phyloP scores from a whole-genome alignment of 2,888 invertebrate species.

The Eilema caniola region DNA sequence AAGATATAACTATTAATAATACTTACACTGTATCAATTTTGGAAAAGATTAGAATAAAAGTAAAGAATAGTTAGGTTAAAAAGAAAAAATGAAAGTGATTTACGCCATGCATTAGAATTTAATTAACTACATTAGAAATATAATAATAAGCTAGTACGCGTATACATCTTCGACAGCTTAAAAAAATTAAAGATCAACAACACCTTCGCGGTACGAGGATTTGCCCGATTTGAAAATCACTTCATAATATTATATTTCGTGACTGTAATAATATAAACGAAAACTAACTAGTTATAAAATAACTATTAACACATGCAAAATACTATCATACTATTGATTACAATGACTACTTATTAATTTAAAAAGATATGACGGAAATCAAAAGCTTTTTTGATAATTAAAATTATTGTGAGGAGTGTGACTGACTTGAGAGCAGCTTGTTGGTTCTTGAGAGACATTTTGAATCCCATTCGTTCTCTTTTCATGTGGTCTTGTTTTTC shows the following conservation, averaged over 20 bases:
- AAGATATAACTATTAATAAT: conserved; percentile 17
- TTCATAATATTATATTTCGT: too few relatives aligned
- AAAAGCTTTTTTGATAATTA: conserved; percentile 11
- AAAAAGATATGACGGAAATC: conserved; percentile 7
- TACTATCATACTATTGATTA: not conserved
- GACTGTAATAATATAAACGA: too few relatives aligned
- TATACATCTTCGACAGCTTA: not conserved
- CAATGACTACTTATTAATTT: too few relatives aligned
- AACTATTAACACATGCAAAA: not conserved
- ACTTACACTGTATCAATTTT: conserved; percentile 9
- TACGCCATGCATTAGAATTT: not conserved
- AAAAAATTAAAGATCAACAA: not conserved
- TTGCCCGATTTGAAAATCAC: too few relatives aligned
- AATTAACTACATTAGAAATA: not conserved
- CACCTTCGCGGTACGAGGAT: too few relatives aligned
- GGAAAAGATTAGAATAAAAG: not conserved
- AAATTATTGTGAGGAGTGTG: not conserved
- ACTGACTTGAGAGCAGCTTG: conserved; percentile 90
- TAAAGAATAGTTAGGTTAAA: not conserved
- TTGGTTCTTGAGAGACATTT: conserved; percentile 93
- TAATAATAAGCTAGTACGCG: not conserved
- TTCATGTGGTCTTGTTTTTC: conserved; percentile 93
- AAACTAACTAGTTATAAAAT: too few relatives aligned
- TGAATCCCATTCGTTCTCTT: conserved; percentile 92
- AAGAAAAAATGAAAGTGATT: not conserved